These are phyloP conservation scores for Vanessa cardui DNA, from an alignment of 2,888 invertebrate species.

Conservation along the genomic window DNA sequence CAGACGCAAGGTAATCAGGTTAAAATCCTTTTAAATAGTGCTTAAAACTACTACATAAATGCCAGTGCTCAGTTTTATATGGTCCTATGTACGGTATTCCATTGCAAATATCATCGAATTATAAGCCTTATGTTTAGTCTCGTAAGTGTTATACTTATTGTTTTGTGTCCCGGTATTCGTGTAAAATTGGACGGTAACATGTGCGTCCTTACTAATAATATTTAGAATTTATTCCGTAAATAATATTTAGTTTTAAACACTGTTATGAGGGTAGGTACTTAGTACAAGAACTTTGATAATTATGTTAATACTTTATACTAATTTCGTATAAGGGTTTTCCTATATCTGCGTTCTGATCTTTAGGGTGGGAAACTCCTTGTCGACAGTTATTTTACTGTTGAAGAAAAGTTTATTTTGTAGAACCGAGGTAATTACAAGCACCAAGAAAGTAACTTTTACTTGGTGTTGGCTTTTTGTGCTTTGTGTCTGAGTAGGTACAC, in stretches of 20 bases:
- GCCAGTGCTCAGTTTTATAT: slow-evolving; percentile 26
- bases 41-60: slow-evolving; percentile 35
- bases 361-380: too few relatives aligned
- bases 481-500: too few relatives aligned
- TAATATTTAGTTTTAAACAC: not conserved
- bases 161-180: not conserved
- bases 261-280: not conserved
- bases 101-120: not conserved
- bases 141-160: not conserved
- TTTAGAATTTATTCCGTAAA: not conserved
- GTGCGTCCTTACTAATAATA: not conserved
- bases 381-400: too few relatives aligned
- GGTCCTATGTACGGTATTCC: slow-evolving; percentile 10
- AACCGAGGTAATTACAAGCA: too few relatives aligned
- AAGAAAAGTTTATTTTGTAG: too few relatives aligned
- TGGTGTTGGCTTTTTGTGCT: too few relatives aligned
- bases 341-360: too few relatives aligned
- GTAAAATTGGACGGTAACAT: not conserved
- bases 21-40: slow-evolving; percentile 33
- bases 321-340: not conserved
- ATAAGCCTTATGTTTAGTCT: not conserved
- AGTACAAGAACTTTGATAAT: not conserved
- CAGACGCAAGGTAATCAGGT: slow-evolving; percentile 24
- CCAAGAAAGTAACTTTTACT: too few relatives aligned
- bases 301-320: not conserved